A percentile compares a stretch with the other conserved stretches of the same genome.
These are phyloP conservation scores for Oreochromis mossambicus DNA, from an alignment of 2,797 vertebrate genomes.

Conservation along the genomic window DNA sequence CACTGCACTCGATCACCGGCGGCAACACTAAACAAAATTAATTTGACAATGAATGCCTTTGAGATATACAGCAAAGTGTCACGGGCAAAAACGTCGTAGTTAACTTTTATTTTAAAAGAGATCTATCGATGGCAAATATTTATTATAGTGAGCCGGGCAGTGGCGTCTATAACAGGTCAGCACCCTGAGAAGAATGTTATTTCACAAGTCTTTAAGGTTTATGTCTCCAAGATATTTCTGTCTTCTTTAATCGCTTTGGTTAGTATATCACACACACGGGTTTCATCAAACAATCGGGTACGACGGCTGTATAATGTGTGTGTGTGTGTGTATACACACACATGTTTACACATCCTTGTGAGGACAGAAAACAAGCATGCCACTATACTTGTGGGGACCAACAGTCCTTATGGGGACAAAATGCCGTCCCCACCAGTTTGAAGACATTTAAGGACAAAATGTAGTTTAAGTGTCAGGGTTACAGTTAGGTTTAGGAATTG, in stretches of 20 bases:
- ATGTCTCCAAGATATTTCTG: not conserved
- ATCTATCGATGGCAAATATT: slow-evolving; percentile 4
- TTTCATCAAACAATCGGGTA: not conserved
- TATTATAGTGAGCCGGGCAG: not conserved
- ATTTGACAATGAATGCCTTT: not conserved
- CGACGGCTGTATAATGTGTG: not conserved
- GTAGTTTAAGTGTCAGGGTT: not conserved
- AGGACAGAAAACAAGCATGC: not conserved
- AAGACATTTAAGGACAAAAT: not conserved
- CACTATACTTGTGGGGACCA: not conserved
- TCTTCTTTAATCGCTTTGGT: not conserved
- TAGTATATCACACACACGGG: not conserved
- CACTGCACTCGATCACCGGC: slow-evolving; percentile 83
- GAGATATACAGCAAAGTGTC: not conserved
- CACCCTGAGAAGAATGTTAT: not conserved
- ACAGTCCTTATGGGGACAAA: not conserved
- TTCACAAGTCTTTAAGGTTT: slow-evolving; percentile 7
- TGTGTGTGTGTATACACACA: accelerated
- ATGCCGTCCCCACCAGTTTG: not conserved
- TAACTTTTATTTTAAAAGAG: not conserved
- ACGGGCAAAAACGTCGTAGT: not conserved
- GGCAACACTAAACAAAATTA: slow-evolving; percentile 76
- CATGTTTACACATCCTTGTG: not conserved
- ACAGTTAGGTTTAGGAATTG: too few species aligned
- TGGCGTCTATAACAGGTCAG: not conserved